Evolutionary conservation across 2,797 vertebrate genomes (phyloP).

Genomic region (Pipistrellus pipistrellus): DNA sequence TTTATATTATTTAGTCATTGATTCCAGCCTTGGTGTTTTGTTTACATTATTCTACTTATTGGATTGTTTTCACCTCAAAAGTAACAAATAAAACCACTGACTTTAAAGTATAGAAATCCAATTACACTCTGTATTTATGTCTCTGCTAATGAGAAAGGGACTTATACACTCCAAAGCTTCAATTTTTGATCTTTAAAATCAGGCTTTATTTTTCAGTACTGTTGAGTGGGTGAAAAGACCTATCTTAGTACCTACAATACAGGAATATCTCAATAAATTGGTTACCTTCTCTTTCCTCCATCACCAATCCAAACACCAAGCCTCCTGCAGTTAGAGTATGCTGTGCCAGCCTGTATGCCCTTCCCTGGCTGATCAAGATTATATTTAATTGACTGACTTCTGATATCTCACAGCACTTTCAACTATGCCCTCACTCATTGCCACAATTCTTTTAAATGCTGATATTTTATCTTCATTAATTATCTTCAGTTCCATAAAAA

Average conservation of each 20-base stretch:
- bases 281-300: not conserved
- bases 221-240: not conserved
- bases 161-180: not conserved
- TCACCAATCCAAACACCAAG: not conserved
- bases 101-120: not conserved
- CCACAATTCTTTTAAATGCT: not conserved
- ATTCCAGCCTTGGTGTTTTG: not conserved
- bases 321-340: not conserved
- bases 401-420: not conserved
- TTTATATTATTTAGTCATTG: not conserved
- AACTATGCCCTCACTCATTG: not conserved
- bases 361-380: not conserved
- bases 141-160: not conserved
- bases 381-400: not conserved
- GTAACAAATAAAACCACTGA: not conserved
- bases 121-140: not conserved
- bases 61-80: not conserved
- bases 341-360: accelerated
- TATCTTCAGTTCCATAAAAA: not conserved
- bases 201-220: not conserved
- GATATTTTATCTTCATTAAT: not conserved
- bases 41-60: not conserved
- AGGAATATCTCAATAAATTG: not conserved
- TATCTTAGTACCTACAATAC: not conserved
- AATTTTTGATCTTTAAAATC: not conserved